Percentiles rank a stretch among this genome's conserved stretches.
These are phyloP conservation scores for Adelphocoris suturalis DNA, from an alignment of 2,888 invertebrate genomes.

Conservation along the genomic window DNA sequence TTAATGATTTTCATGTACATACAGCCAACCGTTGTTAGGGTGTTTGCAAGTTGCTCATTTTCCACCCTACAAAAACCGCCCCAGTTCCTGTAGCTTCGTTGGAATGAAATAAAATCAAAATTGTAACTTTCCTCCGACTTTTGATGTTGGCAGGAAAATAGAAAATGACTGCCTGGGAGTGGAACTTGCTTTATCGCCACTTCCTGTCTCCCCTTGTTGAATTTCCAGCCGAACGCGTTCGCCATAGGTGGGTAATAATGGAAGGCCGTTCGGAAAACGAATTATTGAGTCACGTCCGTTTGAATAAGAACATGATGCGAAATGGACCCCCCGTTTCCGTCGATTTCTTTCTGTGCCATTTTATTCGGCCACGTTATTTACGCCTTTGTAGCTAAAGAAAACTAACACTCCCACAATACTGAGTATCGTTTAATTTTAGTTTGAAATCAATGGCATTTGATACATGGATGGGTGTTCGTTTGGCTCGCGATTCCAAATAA, in stretches of 20 bases:
- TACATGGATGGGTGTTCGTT: no score
- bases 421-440: no score
- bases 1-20: no score
- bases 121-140: no score
- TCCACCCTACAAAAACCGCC: no score
- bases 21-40: no score
- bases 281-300: constrained; percentile 38
- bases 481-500: no score
- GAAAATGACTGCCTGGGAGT: constrained; percentile 6
- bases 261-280: constrained; percentile 21
- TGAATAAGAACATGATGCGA: constrained; percentile 14
- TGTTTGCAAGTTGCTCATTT: no score
- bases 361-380: not conserved
- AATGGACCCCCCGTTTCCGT: not conserved
- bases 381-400: not conserved
- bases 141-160: not conserved
- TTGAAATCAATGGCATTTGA: no score
- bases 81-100: no score
- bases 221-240: not conserved
- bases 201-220: constrained; percentile 15
- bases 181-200: not conserved
- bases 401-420: no score
- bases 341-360: not conserved
- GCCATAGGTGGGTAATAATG: not conserved
- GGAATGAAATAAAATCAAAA: no score